Evolutionary conservation across 2,113 vertebrate genomes (phyloP).

Genomic region (Entelurus aequoreus): DNA sequence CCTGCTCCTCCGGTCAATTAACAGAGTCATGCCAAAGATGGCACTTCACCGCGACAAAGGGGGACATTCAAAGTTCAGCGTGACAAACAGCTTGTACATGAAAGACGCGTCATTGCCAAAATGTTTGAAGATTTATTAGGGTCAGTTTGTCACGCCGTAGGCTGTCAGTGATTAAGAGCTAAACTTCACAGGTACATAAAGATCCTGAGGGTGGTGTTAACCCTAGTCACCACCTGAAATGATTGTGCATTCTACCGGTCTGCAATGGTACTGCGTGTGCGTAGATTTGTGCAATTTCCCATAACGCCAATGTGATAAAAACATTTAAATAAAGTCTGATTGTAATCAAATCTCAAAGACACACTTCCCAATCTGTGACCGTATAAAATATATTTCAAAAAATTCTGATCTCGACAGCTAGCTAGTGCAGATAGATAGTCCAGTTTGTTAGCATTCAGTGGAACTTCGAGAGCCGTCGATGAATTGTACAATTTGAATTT

Average conservation of each 20-base stretch:
- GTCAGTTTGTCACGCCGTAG: constrained; percentile 3
- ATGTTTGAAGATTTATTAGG: constrained; percentile 4
- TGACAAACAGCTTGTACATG: constrained; percentile 8
- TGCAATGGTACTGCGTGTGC: constrained; percentile 14
- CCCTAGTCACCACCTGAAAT: constrained; percentile 30
- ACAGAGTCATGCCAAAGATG: constrained; percentile 34
- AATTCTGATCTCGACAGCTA: too few species aligned
- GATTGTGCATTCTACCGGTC: constrained; percentile 18
- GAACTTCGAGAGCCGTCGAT: too few species aligned
- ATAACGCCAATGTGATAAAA: neutral
- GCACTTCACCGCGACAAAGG: constrained; percentile 26
- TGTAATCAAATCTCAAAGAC: too few species aligned
- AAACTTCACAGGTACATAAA: constrained; percentile 6
- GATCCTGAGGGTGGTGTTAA: neutral
- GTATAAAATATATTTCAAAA: too few species aligned
- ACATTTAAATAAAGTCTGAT: too few species aligned
- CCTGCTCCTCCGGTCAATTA: constrained; percentile 47
- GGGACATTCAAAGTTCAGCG: constrained; percentile 39
- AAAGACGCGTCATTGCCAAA: neutral
- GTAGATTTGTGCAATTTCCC: constrained; percentile 30
- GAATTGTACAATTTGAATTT: too few species aligned
- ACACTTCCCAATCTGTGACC: too few species aligned
- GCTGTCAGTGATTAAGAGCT: constrained; percentile 8
- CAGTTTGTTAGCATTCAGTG: too few species aligned
- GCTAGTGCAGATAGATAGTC: too few species aligned